Conservation (phyloP, 2,888 invertebrate species). For the Dusona sp. region DNA sequence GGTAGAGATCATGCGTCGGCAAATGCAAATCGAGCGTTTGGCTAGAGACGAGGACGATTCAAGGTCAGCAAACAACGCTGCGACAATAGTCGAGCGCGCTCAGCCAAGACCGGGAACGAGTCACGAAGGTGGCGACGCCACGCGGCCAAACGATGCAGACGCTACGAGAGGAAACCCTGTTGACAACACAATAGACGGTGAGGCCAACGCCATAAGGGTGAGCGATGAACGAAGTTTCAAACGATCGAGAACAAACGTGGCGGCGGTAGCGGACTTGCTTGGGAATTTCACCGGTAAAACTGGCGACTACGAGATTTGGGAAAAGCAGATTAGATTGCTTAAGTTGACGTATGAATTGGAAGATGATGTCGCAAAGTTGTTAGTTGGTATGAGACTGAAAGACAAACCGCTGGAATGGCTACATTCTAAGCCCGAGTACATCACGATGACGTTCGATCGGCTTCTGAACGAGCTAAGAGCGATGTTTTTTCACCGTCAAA, state of each 20-base stretch:
- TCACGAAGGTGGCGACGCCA: background rate
- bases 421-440: constrained; percentile 48
- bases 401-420: constrained; percentile 48
- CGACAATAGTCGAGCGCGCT: background rate
- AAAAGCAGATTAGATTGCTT: background rate
- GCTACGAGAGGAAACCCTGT: background rate
- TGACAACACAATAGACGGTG: background rate
- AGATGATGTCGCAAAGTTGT: constrained; percentile 32
- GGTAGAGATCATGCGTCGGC: constrained; percentile 4
- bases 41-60: background rate
- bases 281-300: constrained; percentile 32
- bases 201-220: background rate
- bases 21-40: background rate
- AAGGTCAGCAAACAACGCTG: background rate
- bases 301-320: constrained; percentile 16
- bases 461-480: background rate
- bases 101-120: background rate
- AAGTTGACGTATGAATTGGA: constrained; percentile 26
- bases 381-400: constrained; percentile 40
- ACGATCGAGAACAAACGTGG: constrained; percentile 3
- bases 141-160: background rate
- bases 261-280: constrained; percentile 18
- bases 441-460: constrained; percentile 41
- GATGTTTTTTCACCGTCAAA: background rate
- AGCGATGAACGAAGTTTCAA: background rate